Base-by-base conservation (phyloP, 2,888 invertebrate species). In the Hemaris fuciformis region DNA sequence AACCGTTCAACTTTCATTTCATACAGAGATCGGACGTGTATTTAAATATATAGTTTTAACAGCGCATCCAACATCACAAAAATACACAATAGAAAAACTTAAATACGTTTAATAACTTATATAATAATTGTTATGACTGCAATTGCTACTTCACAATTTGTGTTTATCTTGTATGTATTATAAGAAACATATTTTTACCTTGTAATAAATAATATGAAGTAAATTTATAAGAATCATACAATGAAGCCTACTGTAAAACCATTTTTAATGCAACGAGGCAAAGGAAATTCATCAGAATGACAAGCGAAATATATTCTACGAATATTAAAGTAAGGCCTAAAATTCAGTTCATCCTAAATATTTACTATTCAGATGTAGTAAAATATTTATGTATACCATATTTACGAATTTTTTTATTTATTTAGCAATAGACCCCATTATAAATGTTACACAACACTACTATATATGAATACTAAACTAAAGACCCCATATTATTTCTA, bases 11-110 rank as follows among this genome's bases (percentile, higher is more conserved):
- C 38, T 23, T 41, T 10, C 27, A 27, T 27, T 27, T 27, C 27
- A n/a, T n/a, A 34, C 31, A 48, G 65, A 66, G 61, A 68, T 70
- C 67, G 66, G 69, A 72, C 69, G 67, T 61, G 65, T 66, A 65
- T 43, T 62, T 64, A 62, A 66, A 23, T 67, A 64, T 65, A 62
- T 58, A 59, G n/a, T n/a, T n/a, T 10, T 20, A 53, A 53, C 53
- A 56, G 67, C 69, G 72, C 67, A 63, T 63, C 31, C 45, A 66
- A 68, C 64, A 61, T 10, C 62, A 58, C 42, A 41, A 63, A 62
- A 43, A 59, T 31, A 34, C 25, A 45, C 23, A 46, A 61, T 34
- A 23, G 38, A 45, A 46, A 57, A 15, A n/a, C n/a, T n/a, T n/a
- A n/a, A 61, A 61, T n/a, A 60, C n/a, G 22, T 34, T 25, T 10